phyloP scores from a whole-genome alignment of 1,140 invertebrate species.

The Drosophila cardini region DNA sequence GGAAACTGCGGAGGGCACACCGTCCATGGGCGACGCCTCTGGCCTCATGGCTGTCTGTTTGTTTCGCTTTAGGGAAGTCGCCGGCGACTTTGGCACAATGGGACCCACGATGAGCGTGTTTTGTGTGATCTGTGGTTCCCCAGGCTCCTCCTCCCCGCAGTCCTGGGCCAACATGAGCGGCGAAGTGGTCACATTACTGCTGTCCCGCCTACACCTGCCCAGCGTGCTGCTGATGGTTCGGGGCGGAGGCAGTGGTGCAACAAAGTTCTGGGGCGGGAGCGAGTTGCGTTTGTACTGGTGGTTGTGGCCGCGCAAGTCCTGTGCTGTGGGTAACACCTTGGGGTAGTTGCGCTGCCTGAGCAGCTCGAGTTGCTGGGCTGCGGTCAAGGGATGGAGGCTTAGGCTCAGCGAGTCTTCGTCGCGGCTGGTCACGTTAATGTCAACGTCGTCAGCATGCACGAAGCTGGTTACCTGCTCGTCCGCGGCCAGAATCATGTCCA shows the following conservation, averaged over 20 bases:
- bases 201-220: conserved; percentile 84
- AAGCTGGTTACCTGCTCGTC: conserved; percentile 85
- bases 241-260: conserved; percentile 87
- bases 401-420: conserved; percentile 74
- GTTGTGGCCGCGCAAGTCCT: conserved; percentile 38
- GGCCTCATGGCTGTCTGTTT: conserved; percentile 10
- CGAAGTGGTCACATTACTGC: conserved; percentile 82
- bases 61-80: conserved; percentile 51
- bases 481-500: conserved; percentile 85
- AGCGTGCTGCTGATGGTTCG: conserved; percentile 85
- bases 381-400: conserved; percentile 84
- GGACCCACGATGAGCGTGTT: conserved; percentile 86
- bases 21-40: background rate
- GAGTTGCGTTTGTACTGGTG: conserved; percentile 66
- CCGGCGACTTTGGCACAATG: conserved; percentile 85
- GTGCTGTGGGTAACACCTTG: conserved; percentile 90
- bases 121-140: conserved; percentile 85
- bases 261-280: conserved; percentile 72
- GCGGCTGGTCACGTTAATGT: conserved; percentile 90
- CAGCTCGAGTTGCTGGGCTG: conserved; percentile 89
- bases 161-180: conserved; percentile 85
- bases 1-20: conserved; percentile 1
- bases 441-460: conserved; percentile 85
- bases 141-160: conserved; percentile 70
- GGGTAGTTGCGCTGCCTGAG: conserved; percentile 92